These are phyloP conservation scores for Lasioglossum marginatum DNA, from an alignment of 2,888 invertebrate species.

Conservation along the genomic window DNA sequence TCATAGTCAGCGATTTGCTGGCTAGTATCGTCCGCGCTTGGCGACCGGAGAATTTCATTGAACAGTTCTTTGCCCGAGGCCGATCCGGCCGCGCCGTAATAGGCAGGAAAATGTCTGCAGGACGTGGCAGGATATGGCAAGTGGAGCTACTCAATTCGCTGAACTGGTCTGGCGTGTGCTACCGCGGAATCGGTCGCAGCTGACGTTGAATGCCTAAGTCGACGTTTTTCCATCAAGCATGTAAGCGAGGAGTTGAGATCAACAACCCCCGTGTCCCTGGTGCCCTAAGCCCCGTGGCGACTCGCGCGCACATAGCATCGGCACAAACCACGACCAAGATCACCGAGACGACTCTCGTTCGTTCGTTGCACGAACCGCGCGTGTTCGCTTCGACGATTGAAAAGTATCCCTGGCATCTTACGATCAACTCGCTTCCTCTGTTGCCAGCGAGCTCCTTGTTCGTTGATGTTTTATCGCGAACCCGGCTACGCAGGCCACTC, in stretches of 20 bases:
- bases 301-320: background rate
- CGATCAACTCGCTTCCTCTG: background rate
- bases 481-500: background rate
- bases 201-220: slow-evolving; percentile 77
- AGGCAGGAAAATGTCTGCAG: slow-evolving; percentile 76
- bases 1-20: slow-evolving; percentile 44
- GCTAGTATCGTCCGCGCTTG: slow-evolving; percentile 41
- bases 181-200: slow-evolving; percentile 75
- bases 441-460: background rate
- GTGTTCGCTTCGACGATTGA: slow-evolving; percentile 12
- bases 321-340: slow-evolving; percentile 42
- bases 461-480: background rate
- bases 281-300: slow-evolving; percentile 58
- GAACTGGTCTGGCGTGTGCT: slow-evolving; percentile 79
- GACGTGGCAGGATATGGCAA: slow-evolving; percentile 74
- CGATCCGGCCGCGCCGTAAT: slow-evolving; percentile 74
- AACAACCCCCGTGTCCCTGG: slow-evolving; percentile 70
- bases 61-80: slow-evolving; percentile 71
- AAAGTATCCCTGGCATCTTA: slow-evolving; percentile 17
- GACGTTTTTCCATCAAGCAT: slow-evolving; percentile 74
- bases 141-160: slow-evolving; percentile 78
- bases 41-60: slow-evolving; percentile 72
- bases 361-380: slow-evolving; percentile 15
- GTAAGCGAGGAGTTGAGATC: slow-evolving; percentile 60
- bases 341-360: slow-evolving; percentile 8